phyloP scores from a whole-genome alignment of 1,140 invertebrate species.

The Drosophila sulfurigaster region DNA sequence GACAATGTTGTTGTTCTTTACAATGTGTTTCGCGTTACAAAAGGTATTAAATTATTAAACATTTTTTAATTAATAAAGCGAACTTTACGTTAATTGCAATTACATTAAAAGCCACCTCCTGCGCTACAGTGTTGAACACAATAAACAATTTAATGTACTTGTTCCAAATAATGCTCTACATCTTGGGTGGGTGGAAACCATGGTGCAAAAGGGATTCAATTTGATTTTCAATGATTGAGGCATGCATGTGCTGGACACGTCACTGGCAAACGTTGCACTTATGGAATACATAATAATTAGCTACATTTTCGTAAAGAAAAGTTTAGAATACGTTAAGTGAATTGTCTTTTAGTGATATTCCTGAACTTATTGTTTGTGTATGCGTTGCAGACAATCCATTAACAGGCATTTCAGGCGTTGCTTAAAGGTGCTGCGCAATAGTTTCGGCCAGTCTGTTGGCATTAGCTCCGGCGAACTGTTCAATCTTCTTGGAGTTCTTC shows the following conservation, averaged over 20 bases:
- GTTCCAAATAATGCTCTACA: conserved; percentile 18
- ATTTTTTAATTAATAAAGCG: conserved; percentile 53
- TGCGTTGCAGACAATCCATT: conserved; percentile 27
- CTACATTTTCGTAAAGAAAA: conserved; percentile 61
- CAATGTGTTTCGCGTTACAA: conserved; percentile 58
- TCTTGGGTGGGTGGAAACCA: neutral
- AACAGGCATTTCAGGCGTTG: conserved; percentile 22
- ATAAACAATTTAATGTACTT: conserved; percentile 18
- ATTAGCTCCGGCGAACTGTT: conserved; percentile 93
- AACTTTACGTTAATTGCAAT: conserved; percentile 40
- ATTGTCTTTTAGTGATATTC: conserved; percentile 35
- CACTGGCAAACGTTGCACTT: conserved; percentile 59
- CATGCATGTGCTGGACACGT: conserved; percentile 8
- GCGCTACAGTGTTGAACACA: conserved; percentile 34
- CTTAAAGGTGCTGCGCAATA: conserved; percentile 59
- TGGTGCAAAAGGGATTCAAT: conserved; percentile 9
- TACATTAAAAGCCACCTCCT: conserved; percentile 72
- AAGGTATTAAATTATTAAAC: conserved; percentile 37
- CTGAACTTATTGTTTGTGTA: neutral
- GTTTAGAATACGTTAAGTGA: conserved; percentile 41
- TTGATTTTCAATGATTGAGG: neutral
- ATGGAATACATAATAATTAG: conserved; percentile 71
- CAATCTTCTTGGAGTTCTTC: conserved; percentile 90
- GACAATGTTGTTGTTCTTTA: conserved; percentile 30
- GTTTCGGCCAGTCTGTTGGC: conserved; percentile 87